phyloP scores from a whole-genome alignment of 1,140 invertebrate species.

The Psilanteris sp. region DNA sequence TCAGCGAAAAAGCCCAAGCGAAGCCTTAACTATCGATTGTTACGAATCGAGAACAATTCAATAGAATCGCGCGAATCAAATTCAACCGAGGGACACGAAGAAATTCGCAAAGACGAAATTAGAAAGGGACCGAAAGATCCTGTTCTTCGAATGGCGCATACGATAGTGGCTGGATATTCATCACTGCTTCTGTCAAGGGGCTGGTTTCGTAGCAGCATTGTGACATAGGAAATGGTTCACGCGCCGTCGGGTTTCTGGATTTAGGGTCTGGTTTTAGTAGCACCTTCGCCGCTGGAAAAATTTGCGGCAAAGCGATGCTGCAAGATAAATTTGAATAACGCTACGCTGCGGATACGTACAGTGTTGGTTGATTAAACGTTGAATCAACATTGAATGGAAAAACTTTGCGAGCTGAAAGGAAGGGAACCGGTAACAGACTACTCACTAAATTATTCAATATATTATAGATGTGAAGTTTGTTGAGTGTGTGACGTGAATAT shows the following conservation, averaged over 20 bases:
- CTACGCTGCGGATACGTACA: slow-evolving; percentile 19
- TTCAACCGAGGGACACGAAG: slow-evolving; percentile 47
- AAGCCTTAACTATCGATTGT: slow-evolving; percentile 35
- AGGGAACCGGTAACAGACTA: slow-evolving; percentile 5
- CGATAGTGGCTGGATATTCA: slow-evolving; percentile 67
- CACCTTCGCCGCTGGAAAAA: slow-evolving; percentile 61
- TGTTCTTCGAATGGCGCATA: slow-evolving; percentile 53
- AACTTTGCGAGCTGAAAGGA: slow-evolving; percentile 9
- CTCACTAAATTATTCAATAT: slow-evolving; percentile 29
- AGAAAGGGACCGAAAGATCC: slow-evolving; percentile 64
- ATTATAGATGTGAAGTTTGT: slow-evolving; percentile 24
- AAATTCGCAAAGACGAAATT: slow-evolving; percentile 68
- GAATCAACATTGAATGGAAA: slow-evolving; percentile 46
- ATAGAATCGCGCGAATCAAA: slow-evolving; percentile 32
- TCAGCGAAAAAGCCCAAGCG: not conserved
- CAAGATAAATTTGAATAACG: slow-evolving; percentile 69
- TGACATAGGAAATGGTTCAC: slow-evolving; percentile 66
- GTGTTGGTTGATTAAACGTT: slow-evolving; percentile 55
- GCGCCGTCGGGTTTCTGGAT: slow-evolving; percentile 66
- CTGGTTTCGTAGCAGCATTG: slow-evolving; percentile 58
- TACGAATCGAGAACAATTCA: slow-evolving; percentile 40
- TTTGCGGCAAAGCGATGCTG: slow-evolving; percentile 59
- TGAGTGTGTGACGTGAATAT: slow-evolving; percentile 4
- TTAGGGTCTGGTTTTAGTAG: slow-evolving; percentile 64
- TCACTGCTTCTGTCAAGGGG: slow-evolving; percentile 68